Conservation (phyloP, 2,797 vertebrate species). For the Alauda arvensis region DNA sequence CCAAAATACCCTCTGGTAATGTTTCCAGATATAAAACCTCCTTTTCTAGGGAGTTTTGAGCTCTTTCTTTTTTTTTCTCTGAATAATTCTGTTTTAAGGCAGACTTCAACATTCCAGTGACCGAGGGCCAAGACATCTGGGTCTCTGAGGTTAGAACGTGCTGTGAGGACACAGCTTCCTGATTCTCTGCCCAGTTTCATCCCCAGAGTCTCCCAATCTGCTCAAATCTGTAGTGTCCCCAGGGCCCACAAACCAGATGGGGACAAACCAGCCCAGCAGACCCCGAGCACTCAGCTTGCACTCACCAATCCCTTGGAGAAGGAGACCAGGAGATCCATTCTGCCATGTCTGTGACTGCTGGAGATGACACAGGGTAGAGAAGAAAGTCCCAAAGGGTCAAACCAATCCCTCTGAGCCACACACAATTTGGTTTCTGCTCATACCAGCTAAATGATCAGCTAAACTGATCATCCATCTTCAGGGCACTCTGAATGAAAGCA, state of each 20-base stretch:
- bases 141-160: neutral
- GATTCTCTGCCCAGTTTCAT: neutral
- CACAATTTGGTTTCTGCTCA: neutral
- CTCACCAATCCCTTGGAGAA: neutral
- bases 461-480: neutral
- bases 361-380: neutral
- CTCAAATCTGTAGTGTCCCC: neutral
- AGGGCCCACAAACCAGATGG: neutral
- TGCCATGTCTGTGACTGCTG: neutral
- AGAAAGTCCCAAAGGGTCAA: neutral
- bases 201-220: neutral
- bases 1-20: neutral
- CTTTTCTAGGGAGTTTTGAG: neutral
- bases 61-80: neutral
- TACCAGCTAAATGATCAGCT: neutral
- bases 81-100: neutral
- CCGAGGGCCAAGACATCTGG: neutral
- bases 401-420: neutral
- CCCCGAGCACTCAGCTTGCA: neutral
- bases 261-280: neutral
- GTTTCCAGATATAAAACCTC: constrained; percentile 4
- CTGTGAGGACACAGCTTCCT: neutral
- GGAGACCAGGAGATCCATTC: neutral
- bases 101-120: neutral
- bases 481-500: neutral